These are phyloP conservation scores for Tetranychus piercei DNA, from an alignment of 2,888 invertebrate species.

Conservation along the genomic window DNA sequence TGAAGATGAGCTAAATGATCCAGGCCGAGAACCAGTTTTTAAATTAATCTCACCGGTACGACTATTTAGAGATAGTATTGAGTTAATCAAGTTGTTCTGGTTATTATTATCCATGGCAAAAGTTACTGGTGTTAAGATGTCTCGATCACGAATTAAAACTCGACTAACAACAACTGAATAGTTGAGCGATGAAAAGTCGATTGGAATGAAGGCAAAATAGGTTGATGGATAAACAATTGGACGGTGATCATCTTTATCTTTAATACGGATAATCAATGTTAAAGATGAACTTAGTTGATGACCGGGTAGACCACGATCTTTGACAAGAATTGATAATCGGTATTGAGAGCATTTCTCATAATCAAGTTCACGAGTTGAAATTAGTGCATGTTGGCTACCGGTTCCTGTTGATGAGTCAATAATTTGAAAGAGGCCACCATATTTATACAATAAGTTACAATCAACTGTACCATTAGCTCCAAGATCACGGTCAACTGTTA, in stretches of 20 bases:
- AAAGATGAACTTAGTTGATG: constrained; percentile 67
- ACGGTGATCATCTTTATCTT: constrained; percentile 77
- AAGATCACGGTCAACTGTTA: constrained; percentile 60
- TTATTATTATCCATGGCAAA: constrained; percentile 15
- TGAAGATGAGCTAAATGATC: too few relatives aligned
- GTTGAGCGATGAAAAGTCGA: constrained; percentile 36
- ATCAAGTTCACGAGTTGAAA: constrained; percentile 55
- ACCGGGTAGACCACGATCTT: constrained; percentile 54
- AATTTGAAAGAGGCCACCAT: constrained; percentile 45
- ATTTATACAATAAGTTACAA: constrained; percentile 56
- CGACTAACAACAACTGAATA: constrained; percentile 48
- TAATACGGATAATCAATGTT: constrained; percentile 55
- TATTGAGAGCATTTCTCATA: constrained; percentile 57
- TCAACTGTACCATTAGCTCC: constrained; percentile 79
- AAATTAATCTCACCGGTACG: constrained; percentile 12
- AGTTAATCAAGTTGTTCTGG: background rate
- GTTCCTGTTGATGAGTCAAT: constrained; percentile 38
- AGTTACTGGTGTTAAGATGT: constrained; percentile 33
- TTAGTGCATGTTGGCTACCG: constrained; percentile 35
- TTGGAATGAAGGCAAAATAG: constrained; percentile 49
- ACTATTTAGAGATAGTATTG: background rate
- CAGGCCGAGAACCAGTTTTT: background rate
- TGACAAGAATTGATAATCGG: constrained; percentile 63
- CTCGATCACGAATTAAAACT: constrained; percentile 63
- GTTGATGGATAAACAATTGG: constrained; percentile 75